phyloP scores from a whole-genome alignment of 2,113 vertebrate species.

The Indicator indicator region DNA sequence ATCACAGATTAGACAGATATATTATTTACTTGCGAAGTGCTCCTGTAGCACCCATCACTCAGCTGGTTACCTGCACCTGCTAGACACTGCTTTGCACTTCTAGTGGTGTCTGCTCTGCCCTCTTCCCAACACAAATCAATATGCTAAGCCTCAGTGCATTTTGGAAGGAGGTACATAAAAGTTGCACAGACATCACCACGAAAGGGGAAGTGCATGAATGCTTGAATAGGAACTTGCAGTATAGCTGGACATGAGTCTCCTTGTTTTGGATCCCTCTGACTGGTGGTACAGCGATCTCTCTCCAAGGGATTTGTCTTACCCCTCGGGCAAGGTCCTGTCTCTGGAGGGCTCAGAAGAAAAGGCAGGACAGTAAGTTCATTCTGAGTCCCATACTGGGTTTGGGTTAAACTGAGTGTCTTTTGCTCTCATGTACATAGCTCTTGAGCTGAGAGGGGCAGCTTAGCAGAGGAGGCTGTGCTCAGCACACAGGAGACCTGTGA shows the following conservation, averaged over 20 bases:
- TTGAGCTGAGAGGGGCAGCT: background rate
- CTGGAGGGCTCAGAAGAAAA: background rate
- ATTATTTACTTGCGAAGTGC: background rate
- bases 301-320: accelerated
- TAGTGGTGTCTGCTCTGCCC: background rate
- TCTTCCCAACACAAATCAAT: background rate
- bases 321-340: background rate
- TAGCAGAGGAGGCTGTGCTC: background rate
- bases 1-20: conserved; percentile 27
- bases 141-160: background rate
- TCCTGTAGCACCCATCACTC: conserved; percentile 6
- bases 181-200: background rate
- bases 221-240: accelerated
- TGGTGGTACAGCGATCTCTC: background rate
- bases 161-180: background rate
- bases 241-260: accelerated
- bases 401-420: background rate
- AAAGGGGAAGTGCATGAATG: background rate
- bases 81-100: background rate
- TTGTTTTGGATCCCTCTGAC: background rate
- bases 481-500: background rate
- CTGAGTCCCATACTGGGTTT: background rate
- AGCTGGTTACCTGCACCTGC: background rate
- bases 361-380: background rate
- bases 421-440: background rate